These are phyloP conservation scores for Polyommatus icarus DNA, from an alignment of 2,888 invertebrate genomes.

Conservation along the genomic window DNA sequence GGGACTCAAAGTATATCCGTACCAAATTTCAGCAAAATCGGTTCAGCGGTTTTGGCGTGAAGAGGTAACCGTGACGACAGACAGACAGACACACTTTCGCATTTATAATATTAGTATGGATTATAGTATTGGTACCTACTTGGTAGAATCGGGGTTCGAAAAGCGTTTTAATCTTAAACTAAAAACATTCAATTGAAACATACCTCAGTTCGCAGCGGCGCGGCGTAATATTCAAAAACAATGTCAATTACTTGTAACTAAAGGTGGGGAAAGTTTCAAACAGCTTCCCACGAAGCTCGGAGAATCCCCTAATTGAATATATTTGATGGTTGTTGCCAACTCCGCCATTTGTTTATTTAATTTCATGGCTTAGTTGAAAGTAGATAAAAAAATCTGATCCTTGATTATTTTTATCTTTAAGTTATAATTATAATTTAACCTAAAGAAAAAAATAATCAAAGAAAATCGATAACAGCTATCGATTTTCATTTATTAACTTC, in stretches of 20 bases:
- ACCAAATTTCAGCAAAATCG: too few relatives aligned
- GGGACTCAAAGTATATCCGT: too few relatives aligned
- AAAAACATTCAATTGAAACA: not conserved
- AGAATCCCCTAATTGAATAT: conserved; percentile 12
- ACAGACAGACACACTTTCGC: too few relatives aligned
- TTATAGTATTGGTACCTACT: too few relatives aligned
- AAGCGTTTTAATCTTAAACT: not conserved
- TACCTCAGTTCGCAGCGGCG: not conserved
- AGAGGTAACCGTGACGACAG: too few relatives aligned
- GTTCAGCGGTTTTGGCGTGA: too few relatives aligned
- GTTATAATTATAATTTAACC: too few relatives aligned
- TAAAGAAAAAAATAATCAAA: too few relatives aligned
- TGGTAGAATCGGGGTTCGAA: not conserved
- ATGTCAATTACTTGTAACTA: conserved; percentile 20
- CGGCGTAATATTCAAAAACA: conserved; percentile 1
- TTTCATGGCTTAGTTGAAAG: not conserved
- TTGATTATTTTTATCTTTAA: too few relatives aligned
- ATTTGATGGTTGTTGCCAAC: conserved; percentile 13
- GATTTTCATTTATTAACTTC: too few relatives aligned
- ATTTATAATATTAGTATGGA: too few relatives aligned
- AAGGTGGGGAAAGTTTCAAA: not conserved
- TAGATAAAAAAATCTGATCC: not conserved
- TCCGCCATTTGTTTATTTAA: not conserved
- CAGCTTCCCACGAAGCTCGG: not conserved
- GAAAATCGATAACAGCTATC: too few relatives aligned